Base-by-base conservation (phyloP, 2,797 vertebrate genomes). In the Chelmon rostratus region DNA sequence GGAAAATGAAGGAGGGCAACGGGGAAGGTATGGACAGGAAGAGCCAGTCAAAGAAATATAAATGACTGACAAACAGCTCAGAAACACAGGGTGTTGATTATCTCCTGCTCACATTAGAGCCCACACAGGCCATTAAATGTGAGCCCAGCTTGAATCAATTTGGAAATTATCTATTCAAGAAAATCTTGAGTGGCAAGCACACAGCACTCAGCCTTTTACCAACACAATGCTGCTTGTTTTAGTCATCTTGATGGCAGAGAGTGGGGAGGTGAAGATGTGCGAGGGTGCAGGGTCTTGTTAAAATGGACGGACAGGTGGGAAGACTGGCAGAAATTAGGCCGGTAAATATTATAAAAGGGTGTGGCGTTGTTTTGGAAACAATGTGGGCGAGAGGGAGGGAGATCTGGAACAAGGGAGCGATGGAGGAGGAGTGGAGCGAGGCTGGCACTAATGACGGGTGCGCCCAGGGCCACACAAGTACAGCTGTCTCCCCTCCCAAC, bases 391-490 rank as follows among this genome's bases (percentile, higher is more conserved):
- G 73, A 81, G 87, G 42, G 68, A 76, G 83, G 63, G 79, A 82
- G 66, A 81, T 83, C 67, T 89, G 88, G 85, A 88, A 79, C 54
- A 53, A 86, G 73, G n/a, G 31, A 87, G 80, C 93, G 91, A 81
- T 78, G 84, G 91, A 86, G 82, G 83, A 87, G 82, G 93, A 89
- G 90, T 68, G 89, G 88, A 87, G 92, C 38, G 82, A 94, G 92
- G 92, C 82, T 93, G 91, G 93, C 91, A 93, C 93, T 93, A 94
- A 91, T 90, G 86, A 90, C 88, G 92, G 92, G 89, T 90, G 92
- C 82, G 90, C 91, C 95, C 85, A 85, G 88, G 88, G 93, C 93
- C 93, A 92, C 90, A 88, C 85, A 81, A 90, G 73, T 84, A 83
- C 92, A 93, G 88, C 90, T 93, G 90, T 92, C 89, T 83, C 78